Conservation (phyloP, 2,888 invertebrate species). For the Linnaemya vulpina region DNA sequence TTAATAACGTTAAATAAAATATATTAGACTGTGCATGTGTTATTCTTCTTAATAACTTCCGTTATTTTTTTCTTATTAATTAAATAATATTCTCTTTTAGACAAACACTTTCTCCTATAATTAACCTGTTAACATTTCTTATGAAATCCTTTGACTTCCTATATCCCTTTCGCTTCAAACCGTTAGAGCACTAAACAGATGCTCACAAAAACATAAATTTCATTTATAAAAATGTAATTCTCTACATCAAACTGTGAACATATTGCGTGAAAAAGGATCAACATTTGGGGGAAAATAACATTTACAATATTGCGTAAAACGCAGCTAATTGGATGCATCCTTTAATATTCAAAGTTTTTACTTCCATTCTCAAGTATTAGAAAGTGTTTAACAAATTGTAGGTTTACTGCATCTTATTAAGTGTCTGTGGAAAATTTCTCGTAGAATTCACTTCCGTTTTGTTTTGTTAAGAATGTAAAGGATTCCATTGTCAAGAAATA, state of each 20-base stretch:
- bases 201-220: conserved; percentile 21
- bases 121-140: conserved; percentile 67
- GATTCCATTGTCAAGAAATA: not conserved
- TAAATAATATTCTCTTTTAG: conserved; percentile 16
- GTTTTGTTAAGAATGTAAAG: not conserved
- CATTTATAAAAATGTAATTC: conserved; percentile 26
- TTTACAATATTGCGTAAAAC: conserved; percentile 65
- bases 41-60: conserved; percentile 32
- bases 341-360: conserved; percentile 22
- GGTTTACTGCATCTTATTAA: conserved; percentile 21
- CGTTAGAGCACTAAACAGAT: conserved; percentile 57
- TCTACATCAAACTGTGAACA: conserved; percentile 54
- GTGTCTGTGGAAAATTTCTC: conserved; percentile 39
- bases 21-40: no score
- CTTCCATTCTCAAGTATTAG: conserved; percentile 37
- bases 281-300: conserved; percentile 14
- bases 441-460: conserved; percentile 64
- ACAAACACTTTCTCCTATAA: conserved; percentile 21
- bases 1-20: no score
- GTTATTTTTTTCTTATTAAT: not conserved
- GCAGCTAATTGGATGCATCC: conserved; percentile 64
- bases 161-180: conserved; percentile 9
- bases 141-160: conserved; percentile 65
- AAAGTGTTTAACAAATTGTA: conserved; percentile 61
- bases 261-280: conserved; percentile 62